Conservation (phyloP, 2,888 invertebrate genomes). For the Altica lythri region DNA sequence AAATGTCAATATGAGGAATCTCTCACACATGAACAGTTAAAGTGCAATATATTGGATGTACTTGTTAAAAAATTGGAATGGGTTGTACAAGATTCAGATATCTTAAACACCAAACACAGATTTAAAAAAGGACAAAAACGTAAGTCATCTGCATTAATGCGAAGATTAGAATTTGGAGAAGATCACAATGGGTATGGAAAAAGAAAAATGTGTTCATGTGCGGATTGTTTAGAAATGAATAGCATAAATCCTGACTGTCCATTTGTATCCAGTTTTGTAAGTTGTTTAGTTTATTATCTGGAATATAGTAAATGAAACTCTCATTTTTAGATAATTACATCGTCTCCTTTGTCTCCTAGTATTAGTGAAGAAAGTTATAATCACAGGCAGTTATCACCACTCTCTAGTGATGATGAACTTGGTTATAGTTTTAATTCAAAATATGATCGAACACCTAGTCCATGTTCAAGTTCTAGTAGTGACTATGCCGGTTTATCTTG, state of each 20-base stretch:
- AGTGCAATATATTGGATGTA: slow-evolving; percentile 44
- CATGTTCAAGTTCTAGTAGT: slow-evolving; percentile 45
- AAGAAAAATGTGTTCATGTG: slow-evolving; percentile 7
- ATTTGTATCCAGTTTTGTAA: background rate
- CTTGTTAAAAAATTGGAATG: slow-evolving; percentile 48
- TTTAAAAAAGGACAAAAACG: slow-evolving; percentile 32
- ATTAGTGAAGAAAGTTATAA: slow-evolving; percentile 25
- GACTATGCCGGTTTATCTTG: slow-evolving; percentile 39
- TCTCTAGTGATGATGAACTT: slow-evolving; percentile 42
- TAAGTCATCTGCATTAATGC: slow-evolving; percentile 28
- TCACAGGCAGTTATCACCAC: slow-evolving; percentile 25
- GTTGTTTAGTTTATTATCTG: slow-evolving; percentile 1
- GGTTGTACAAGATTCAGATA: slow-evolving; percentile 31
- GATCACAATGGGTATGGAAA: slow-evolving; percentile 1
- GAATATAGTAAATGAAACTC: background rate
- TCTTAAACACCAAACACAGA: slow-evolving; percentile 14
- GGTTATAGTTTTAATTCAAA: slow-evolving; percentile 16
- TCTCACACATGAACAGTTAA: slow-evolving; percentile 47
- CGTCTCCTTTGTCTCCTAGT: slow-evolving; percentile 13
- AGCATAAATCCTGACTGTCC: background rate
- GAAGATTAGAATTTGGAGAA: slow-evolving; percentile 20
- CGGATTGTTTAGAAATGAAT: background rate
- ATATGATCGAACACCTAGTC: slow-evolving; percentile 38
- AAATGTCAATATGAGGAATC: slow-evolving; percentile 50
- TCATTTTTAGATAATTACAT: background rate